These are phyloP conservation scores for Donacobius atricapilla DNA, from an alignment of 2,113 vertebrate species.

Conservation along the genomic window DNA sequence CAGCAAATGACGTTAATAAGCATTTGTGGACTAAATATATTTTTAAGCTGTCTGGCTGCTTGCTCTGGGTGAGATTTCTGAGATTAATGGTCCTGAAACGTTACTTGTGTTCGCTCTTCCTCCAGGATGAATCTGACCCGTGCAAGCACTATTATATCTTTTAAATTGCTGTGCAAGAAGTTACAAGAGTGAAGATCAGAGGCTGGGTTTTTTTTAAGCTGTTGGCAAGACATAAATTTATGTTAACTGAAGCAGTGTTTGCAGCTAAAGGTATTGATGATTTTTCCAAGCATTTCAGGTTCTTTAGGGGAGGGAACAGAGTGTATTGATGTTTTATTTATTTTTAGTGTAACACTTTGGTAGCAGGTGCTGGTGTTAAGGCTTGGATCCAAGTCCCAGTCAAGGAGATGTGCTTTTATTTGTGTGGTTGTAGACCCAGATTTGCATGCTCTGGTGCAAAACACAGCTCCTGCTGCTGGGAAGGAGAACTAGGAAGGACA, in stretches of 20 bases:
- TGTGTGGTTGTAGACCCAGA: not conserved
- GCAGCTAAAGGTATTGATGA: not conserved
- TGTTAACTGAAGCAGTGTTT: not conserved
- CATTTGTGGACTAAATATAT: constrained; percentile 62
- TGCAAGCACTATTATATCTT: not conserved
- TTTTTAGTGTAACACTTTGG: not conserved
- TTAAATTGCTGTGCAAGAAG: not conserved
- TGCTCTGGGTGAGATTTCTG: not conserved
- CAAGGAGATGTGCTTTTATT: not conserved
- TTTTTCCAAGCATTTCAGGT: not conserved
- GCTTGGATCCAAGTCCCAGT: not conserved
- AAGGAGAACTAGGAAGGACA: not conserved
- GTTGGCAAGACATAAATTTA: not conserved
- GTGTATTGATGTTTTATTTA: not conserved
- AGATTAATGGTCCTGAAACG: constrained; percentile 40
- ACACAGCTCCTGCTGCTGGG: not conserved
- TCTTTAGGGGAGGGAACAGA: not conserved
- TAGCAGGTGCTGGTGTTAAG: not conserved
- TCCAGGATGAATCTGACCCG: not conserved
- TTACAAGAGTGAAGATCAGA: not conserved
- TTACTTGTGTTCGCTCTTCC: not conserved
- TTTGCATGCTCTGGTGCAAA: not conserved
- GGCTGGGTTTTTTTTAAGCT: not conserved
- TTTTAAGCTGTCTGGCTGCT: constrained; percentile 53
- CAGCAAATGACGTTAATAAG: constrained; percentile 51